Conservation (phyloP, 1,140 invertebrate genomes). For the Manduca sexta region DNA sequence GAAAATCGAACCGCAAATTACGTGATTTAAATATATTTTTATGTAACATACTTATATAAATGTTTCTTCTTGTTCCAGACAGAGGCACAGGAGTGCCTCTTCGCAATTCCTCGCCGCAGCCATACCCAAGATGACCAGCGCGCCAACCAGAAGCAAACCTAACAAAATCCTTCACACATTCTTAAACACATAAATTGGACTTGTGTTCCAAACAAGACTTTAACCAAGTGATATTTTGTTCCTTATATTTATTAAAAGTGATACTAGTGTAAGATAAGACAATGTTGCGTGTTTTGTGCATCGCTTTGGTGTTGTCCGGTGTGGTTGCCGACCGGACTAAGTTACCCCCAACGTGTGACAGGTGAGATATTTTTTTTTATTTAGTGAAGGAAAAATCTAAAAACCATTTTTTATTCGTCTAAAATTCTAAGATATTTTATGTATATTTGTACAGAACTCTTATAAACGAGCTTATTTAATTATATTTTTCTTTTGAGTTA, state of each 20-base stretch:
- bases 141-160: constrained; percentile 40
- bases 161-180: constrained; percentile 48
- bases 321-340: constrained; percentile 38
- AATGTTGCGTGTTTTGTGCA: constrained; percentile 29
- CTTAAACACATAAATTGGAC: constrained; percentile 48
- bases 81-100: constrained; percentile 4
- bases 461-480: too few species aligned
- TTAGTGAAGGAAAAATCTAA: too few species aligned
- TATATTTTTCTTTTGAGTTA: too few species aligned
- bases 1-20: too few species aligned
- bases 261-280: constrained; percentile 52
- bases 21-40: too few species aligned
- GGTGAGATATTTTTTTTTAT: constrained; percentile 33
- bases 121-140: constrained; percentile 46
- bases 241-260: constrained; percentile 43
- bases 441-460: too few species aligned
- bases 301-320: constrained; percentile 23
- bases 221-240: constrained; percentile 29
- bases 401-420: too few species aligned
- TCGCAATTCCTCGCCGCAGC: constrained; percentile 11
- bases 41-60: background rate
- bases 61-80: constrained; percentile 37
- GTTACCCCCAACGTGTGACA: constrained; percentile 55
- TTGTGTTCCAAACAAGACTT: constrained; percentile 21
- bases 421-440: too few species aligned